These are phyloP conservation scores for Merops nubicus DNA, from an alignment of 2,113 vertebrate genomes.

Conservation along the genomic window DNA sequence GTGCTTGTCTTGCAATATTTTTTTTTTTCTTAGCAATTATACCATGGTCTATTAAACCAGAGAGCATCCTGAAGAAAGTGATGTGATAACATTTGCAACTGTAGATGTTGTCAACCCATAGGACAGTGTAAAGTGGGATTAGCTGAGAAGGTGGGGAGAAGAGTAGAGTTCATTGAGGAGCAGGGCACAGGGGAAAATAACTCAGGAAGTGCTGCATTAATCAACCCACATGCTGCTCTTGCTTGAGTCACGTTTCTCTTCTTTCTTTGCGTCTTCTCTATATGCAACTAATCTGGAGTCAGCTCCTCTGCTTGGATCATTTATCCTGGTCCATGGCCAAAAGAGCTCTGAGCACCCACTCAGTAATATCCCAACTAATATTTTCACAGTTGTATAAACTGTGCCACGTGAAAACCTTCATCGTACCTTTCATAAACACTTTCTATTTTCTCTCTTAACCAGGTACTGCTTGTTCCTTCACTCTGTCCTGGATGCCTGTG, in stretches of 20 bases:
- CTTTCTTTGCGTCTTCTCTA: not conserved
- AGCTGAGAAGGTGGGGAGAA: not conserved
- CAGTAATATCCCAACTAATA: constrained; percentile 46
- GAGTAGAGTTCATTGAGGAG: not conserved
- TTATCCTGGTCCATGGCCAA: constrained; percentile 44
- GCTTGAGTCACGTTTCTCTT: not conserved
- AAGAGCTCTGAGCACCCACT: not conserved
- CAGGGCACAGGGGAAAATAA: not conserved
- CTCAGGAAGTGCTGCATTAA: constrained; percentile 8
- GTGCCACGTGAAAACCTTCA: constrained; percentile 36
- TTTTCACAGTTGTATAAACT: constrained; percentile 71
- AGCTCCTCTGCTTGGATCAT: constrained; percentile 25
- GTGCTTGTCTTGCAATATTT: rapidly evolving
- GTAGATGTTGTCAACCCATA: not conserved
- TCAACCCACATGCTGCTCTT: not conserved
- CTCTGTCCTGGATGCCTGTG: constrained; percentile 55
- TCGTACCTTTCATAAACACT: constrained; percentile 25
- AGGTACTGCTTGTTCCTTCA: constrained; percentile 60
- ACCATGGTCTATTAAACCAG: not conserved
- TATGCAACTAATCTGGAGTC: constrained; percentile 16
- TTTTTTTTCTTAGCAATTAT: not conserved
- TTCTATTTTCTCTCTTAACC: constrained; percentile 53
- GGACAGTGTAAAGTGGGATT: not conserved
- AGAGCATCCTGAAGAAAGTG: not conserved
- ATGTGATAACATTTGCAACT: not conserved